These are phyloP conservation scores for Lasioglossum figueresi DNA, from an alignment of 2,888 invertebrate genomes.

Conservation along the genomic window DNA sequence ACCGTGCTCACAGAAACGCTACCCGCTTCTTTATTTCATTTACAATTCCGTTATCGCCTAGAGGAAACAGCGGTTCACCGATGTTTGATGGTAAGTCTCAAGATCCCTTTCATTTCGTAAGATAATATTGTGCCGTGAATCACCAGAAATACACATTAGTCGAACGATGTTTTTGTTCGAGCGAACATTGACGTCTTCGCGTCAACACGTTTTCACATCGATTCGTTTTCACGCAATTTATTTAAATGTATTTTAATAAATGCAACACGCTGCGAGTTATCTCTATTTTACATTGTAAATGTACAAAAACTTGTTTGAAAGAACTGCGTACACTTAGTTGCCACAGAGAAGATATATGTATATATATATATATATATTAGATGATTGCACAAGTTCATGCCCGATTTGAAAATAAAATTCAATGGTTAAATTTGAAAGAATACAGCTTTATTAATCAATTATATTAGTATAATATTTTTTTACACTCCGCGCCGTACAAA, in stretches of 20 bases:
- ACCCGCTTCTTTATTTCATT: constrained; percentile 75
- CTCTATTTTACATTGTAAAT: background rate
- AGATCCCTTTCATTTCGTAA: constrained; percentile 17
- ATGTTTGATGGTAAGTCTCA: constrained; percentile 82
- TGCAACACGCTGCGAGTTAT: background rate
- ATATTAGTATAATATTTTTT: too few species aligned
- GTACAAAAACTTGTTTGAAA: too few species aligned
- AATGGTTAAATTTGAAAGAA: too few species aligned
- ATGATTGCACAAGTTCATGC: too few species aligned
- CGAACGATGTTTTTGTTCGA: background rate
- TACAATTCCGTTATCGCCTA: constrained; percentile 76
- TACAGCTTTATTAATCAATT: too few species aligned
- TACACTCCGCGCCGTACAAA: too few species aligned
- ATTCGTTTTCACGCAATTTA: background rate
- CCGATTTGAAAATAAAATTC: too few species aligned
- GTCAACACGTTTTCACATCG: background rate
- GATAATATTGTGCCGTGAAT: constrained; percentile 8
- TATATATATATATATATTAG: too few species aligned
- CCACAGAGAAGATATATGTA: too few species aligned
- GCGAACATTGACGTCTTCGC: background rate
- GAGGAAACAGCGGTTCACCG: constrained; percentile 78
- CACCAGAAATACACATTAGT: background rate
- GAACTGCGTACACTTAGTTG: background rate
- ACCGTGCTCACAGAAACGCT: constrained; percentile 62
- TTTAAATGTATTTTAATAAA: background rate